Conservation (phyloP, 2,888 invertebrate species). For the Leucophenga maculata region DNA sequence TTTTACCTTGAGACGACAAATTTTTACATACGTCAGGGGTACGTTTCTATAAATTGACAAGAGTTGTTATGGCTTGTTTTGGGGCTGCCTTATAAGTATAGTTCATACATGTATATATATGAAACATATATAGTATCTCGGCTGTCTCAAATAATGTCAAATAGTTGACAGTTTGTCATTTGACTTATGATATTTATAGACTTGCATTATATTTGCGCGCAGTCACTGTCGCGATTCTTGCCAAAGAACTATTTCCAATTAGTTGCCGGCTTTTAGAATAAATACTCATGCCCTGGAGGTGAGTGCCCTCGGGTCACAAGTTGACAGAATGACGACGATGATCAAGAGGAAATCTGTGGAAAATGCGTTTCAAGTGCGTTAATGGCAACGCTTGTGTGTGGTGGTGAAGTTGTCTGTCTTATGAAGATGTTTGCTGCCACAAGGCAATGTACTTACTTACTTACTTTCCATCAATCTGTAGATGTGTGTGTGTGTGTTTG, state of each 20-base stretch:
- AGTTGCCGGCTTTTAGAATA: not conserved
- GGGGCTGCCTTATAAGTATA: too few relatives aligned
- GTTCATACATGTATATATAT: too few relatives aligned
- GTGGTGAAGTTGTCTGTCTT: not conserved
- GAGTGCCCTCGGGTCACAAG: slow-evolving; percentile 4
- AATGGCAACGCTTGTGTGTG: slow-evolving; percentile 22
- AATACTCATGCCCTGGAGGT: not conserved
- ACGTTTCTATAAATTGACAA: slow-evolving; percentile 55
- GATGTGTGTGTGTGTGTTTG: not conserved
- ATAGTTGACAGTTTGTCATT: slow-evolving; percentile 38
- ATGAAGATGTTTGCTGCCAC: too few relatives aligned
- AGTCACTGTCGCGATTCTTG: not conserved
- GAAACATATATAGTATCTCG: too few relatives aligned
- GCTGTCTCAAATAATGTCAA: not conserved
- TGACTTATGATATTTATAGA: slow-evolving; percentile 40
- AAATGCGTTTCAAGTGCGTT: slow-evolving; percentile 25
- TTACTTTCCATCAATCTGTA: not conserved
- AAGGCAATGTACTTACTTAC: too few relatives aligned
- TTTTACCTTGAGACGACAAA: slow-evolving; percentile 17
- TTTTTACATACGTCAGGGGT: not conserved
- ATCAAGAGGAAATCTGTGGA: slow-evolving; percentile 19
- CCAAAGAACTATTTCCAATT: slow-evolving; percentile 10
- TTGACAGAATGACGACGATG: not conserved
- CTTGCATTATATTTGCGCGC: not conserved
- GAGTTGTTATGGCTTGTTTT: not conserved